Base-by-base conservation (phyloP, 37 sponge, comb jelly and placozoan species). In the Petrosia ficiformis region DNA sequence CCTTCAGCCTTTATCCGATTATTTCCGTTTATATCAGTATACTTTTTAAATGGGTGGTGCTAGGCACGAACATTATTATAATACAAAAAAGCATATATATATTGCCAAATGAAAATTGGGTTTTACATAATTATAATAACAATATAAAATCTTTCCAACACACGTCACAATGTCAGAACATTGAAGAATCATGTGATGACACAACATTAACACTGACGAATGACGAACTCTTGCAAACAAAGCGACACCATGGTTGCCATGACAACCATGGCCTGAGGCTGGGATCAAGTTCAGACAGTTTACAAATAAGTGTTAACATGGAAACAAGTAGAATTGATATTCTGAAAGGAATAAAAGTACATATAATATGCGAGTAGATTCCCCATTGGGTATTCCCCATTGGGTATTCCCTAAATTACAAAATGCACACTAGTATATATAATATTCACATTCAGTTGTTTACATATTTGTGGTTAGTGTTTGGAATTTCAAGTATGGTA, bases 211-310 rank as follows among this genome's bases (percentile, higher is more conserved):
- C n/a, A n/a, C n/a, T n/a, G n/a, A n/a, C n/a, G n/a, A n/a, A n/a
- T n/a, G n/a, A n/a, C n/a, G n/a, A n/a, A n/a, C n/a, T n/a, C n/a
- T 14, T 48, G 54, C 54, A 48, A 14, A 48, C 14, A 14, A 48
- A 8, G 14, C 14, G 54, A 61, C 84, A 84, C 84, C 84, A 84
- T 41, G 84, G 84, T 52, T 84, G 84, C 85, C 81, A 84, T 34
- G 65, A 11, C 29, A 90, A 59, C 69, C 79, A 67, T 0, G 72
- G 72, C 3, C 84, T 42, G 25, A 90, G 38, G 19, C 67, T 5
- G 14, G 85, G 90, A 11, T 80, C 76, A 42, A 84, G 66, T 35
- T 57, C 43, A 19, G 82, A 90, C 41, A 90, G 68, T 16, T 81
- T 48, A 77, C 90, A 90, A 10, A 90, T 26, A 68, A 90, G 34